Conservation (phyloP, 2,113 vertebrate species). For the Xiphophorus hellerii region DNA sequence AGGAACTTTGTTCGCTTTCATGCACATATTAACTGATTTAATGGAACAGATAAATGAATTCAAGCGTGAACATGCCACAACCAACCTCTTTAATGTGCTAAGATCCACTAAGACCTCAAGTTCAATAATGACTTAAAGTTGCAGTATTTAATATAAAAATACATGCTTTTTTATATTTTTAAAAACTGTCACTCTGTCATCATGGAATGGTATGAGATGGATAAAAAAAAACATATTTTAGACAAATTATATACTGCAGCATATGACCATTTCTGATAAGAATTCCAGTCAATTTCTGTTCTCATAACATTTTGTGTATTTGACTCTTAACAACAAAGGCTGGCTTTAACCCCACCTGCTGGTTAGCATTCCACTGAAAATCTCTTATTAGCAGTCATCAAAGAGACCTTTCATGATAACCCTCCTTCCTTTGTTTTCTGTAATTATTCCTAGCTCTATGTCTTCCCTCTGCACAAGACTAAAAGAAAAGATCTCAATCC, state of each 20-base stretch:
- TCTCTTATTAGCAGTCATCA: slow-evolving; percentile 44
- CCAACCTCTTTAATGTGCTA: slow-evolving; percentile 15
- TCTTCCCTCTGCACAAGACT: background rate
- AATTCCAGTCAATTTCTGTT: slow-evolving; percentile 26
- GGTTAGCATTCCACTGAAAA: slow-evolving; percentile 47
- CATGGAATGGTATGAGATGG: too few species aligned
- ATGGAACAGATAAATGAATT: slow-evolving; percentile 8
- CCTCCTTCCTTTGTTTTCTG: slow-evolving; percentile 22
- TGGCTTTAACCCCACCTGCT: slow-evolving; percentile 58
- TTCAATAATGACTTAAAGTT: slow-evolving; percentile 23
- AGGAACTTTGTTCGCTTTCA: too few species aligned
- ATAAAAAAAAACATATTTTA: too few species aligned
- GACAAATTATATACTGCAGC: background rate
- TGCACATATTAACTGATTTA: slow-evolving; percentile 8
- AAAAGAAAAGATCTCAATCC: slow-evolving; percentile 9
- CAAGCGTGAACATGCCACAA: slow-evolving; percentile 12
- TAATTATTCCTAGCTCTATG: slow-evolving; percentile 9
- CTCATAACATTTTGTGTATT: slow-evolving; percentile 51
- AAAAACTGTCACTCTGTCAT: too few species aligned
- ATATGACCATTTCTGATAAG: slow-evolving; percentile 50
- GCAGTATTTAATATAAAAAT: too few species aligned
- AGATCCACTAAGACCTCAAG: slow-evolving; percentile 25
- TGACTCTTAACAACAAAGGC: slow-evolving; percentile 40
- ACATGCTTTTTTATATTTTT: too few species aligned
- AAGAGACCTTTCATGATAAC: slow-evolving; percentile 32